Conservation (phyloP, 2,888 invertebrate genomes). For the Furcula furcula region DNA sequence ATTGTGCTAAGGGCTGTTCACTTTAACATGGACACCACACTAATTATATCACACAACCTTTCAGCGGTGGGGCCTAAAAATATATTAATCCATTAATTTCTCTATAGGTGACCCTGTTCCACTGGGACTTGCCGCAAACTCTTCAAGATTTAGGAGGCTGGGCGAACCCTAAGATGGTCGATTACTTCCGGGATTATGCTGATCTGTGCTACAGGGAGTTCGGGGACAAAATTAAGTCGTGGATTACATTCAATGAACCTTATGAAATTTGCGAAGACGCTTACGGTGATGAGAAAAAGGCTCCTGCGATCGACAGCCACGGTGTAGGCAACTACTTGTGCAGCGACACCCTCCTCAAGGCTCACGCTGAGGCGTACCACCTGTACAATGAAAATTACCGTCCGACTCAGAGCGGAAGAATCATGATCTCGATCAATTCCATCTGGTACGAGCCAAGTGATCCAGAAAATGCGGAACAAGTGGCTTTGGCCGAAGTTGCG, state of each 20-base stretch:
- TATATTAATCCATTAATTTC: background rate
- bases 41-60: too few species aligned
- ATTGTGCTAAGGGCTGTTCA: too few species aligned
- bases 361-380: conserved; percentile 85
- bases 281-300: conserved; percentile 76
- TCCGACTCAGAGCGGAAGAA: conserved; percentile 74
- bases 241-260: conserved; percentile 88
- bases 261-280: conserved; percentile 77
- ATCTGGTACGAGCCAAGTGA: conserved; percentile 78
- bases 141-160: conserved; percentile 81
- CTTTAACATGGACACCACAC: too few species aligned
- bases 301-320: conserved; percentile 77
- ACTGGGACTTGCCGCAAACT: conserved; percentile 85
- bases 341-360: conserved; percentile 83
- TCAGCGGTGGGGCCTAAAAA: too few species aligned
- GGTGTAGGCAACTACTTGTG: conserved; percentile 84
- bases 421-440: conserved; percentile 79
- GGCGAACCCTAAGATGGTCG: conserved; percentile 76
- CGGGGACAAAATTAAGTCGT: conserved; percentile 82
- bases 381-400: conserved; percentile 84
- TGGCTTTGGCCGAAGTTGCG: conserved; percentile 70
- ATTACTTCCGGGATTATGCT: conserved; percentile 81
- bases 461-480: conserved; percentile 61
- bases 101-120: conserved; percentile 83
- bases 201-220: conserved; percentile 78